Evolutionary conservation across 1,140 invertebrate species (phyloP), one percentile per base, ranked within the genome.

Genomic region (Hermatobates lingyangjiaoensis): DNA sequence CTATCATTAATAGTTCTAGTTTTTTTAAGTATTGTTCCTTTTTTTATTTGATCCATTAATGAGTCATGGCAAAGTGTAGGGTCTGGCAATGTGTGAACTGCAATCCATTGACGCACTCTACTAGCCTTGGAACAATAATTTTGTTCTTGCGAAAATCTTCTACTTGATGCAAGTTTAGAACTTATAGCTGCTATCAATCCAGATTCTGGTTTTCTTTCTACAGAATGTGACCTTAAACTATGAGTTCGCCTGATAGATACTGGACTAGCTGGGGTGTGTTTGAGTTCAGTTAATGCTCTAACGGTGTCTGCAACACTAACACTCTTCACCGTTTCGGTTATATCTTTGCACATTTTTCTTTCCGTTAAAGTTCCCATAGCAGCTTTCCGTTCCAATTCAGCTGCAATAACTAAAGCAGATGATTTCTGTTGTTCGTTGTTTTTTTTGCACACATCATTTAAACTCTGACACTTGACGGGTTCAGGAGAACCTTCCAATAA

Each of bases 21-120:
- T 56, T 80, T 74, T 40, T 73, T 78, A 46, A 91, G 64, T 3
- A 79, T 78, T 1, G 83, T 86, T 25, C 87, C 87, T 39, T 80
- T 74, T 61, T 87, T 81, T 42, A 92, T 91, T 61, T 92, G 87
- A 71, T 91, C 87, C 85, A 91, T 87, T 1, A 92, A 68, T 2
- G 75, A 76, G 54, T 76, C 75, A 27, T 75, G 66, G n/a, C 73
- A 70, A 45, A 72, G 62, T 0, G 67, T 54, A 1, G 73, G 71
- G 61, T 76, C 74, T 14, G 70, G 63, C 14, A 72, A 64, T 0
- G 74, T 63, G n/a, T 67, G 63, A 26, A 62, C 62, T 5, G 65
- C 63, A 77, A 71, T 74, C 85, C 61, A 77, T 71, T 70, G 71
- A 71, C 60, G 70, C 73, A 76, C 79, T 74, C 68, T 74, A 71